phyloP scores from a whole-genome alignment of 2,797 vertebrate genomes.

The Alosa sapidissima region DNA sequence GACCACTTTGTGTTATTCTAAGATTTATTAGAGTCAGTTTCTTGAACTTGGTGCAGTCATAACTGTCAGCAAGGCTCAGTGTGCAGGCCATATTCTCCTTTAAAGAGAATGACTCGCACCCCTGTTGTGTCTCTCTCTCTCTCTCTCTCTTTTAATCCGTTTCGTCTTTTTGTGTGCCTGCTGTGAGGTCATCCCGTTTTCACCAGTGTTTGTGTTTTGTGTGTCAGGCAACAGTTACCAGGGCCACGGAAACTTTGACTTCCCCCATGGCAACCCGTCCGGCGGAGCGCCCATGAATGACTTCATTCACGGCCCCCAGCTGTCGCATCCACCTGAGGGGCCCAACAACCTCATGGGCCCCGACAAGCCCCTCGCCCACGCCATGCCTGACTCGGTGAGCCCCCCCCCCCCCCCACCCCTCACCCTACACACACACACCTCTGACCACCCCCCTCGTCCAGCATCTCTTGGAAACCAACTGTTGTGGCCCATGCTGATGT shows the following conservation, averaged over 20 bases:
- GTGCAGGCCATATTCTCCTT: slow-evolving; percentile 8
- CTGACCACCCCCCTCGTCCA: too few relatives aligned
- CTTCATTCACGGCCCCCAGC: slow-evolving; percentile 97
- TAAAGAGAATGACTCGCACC: background rate
- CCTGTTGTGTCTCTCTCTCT: slow-evolving; percentile 25
- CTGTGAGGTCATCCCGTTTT: slow-evolving; percentile 43
- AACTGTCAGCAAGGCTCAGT: slow-evolving; percentile 38
- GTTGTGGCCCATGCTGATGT: too few relatives aligned
- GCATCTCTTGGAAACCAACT: too few relatives aligned
- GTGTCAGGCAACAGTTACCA: slow-evolving; percentile 92
- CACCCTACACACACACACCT: background rate
- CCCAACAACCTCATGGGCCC: slow-evolving; percentile 89
- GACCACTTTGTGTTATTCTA: background rate
- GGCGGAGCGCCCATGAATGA: slow-evolving; percentile 93
- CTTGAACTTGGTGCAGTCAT: background rate
- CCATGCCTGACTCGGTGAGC: slow-evolving; percentile 95
- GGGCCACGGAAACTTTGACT: slow-evolving; percentile 95
- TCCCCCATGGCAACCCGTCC: slow-evolving; percentile 88
- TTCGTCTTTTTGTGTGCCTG: background rate
- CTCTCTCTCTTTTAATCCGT: slow-evolving; percentile 20
- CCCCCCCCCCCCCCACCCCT: background rate
- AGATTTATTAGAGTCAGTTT: background rate
- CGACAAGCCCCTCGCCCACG: slow-evolving; percentile 92
- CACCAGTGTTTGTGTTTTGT: slow-evolving; percentile 35
- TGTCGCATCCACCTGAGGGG: slow-evolving; percentile 95